phyloP scores from a whole-genome alignment of 2,888 invertebrate species.

The Trissolcus brochymenae region DNA sequence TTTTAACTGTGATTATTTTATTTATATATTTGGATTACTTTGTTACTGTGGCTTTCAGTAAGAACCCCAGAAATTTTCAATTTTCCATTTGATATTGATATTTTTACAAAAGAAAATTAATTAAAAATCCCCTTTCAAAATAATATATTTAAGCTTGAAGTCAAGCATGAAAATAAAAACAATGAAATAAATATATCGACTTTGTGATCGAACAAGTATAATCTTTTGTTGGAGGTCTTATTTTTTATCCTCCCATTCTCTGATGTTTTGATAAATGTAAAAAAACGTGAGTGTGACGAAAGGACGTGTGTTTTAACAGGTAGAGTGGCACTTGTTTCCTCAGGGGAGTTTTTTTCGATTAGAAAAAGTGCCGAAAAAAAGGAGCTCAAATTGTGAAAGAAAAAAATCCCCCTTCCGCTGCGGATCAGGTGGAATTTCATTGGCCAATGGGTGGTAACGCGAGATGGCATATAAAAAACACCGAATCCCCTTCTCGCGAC shows the following conservation, averaged over 20 bases:
- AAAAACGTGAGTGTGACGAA: conserved; percentile 16
- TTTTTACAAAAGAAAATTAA: too few relatives aligned
- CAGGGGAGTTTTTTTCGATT: conserved; percentile 30
- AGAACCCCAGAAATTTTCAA: too few relatives aligned
- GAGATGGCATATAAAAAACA: conserved; percentile 28
- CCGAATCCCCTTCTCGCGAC: conserved; percentile 26
- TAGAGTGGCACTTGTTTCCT: conserved; percentile 26
- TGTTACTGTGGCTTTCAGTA: too few relatives aligned
- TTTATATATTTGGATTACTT: too few relatives aligned
- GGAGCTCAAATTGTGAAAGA: not conserved
- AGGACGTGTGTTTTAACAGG: conserved; percentile 37
- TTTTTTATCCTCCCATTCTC: not conserved
- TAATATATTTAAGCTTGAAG: too few relatives aligned
- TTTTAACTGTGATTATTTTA: too few relatives aligned
- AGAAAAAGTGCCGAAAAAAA: conserved; percentile 27
- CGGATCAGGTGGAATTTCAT: conserved; percentile 20
- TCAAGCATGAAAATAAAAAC: too few relatives aligned
- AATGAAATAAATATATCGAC: too few relatives aligned
- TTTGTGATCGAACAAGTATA: not conserved
- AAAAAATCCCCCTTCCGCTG: conserved; percentile 9
- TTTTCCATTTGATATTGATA: too few relatives aligned
- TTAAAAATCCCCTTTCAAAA: too few relatives aligned
- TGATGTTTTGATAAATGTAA: conserved; percentile 21
- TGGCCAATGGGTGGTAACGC: conserved; percentile 32
- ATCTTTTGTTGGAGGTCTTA: conserved; percentile 26